phyloP scores from a whole-genome alignment of 1,140 invertebrate genomes.

The Papilio polyxenes region DNA sequence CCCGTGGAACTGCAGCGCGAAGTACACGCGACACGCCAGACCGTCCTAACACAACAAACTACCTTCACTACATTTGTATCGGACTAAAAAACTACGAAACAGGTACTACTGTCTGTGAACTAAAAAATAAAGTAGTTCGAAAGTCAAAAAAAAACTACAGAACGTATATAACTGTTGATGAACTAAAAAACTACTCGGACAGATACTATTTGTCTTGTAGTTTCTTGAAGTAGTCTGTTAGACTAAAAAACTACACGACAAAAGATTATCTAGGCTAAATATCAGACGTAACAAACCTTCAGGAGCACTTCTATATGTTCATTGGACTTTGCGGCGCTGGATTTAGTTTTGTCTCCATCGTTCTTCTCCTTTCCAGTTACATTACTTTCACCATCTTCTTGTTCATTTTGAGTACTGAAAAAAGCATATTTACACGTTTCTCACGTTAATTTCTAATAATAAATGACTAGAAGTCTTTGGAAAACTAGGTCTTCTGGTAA shows the following conservation, averaged over 20 bases:
- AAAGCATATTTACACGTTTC: conserved; percentile 21
- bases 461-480: no score
- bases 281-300: conserved; percentile 53
- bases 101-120: not conserved
- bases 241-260: not conserved
- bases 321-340: conserved; percentile 59
- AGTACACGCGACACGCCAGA: conserved; percentile 74
- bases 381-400: conserved; percentile 62
- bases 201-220: not conserved
- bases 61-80: not conserved
- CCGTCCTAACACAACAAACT: conserved; percentile 61
- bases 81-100: not conserved
- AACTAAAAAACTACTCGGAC: not conserved
- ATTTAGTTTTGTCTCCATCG: conserved; percentile 66
- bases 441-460: not conserved
- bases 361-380: conserved; percentile 56
- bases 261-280: not conserved
- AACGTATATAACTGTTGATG: not conserved
- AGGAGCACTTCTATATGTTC: conserved; percentile 76
- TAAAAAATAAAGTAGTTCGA: no score
- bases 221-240: not conserved
- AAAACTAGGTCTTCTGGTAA: no score
- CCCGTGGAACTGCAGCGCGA: conserved; percentile 72
- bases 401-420: conserved; percentile 58
- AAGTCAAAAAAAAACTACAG: no score